Base-by-base conservation (phyloP, 2,888 invertebrate genomes). In the Drosophila bunnanda region DNA sequence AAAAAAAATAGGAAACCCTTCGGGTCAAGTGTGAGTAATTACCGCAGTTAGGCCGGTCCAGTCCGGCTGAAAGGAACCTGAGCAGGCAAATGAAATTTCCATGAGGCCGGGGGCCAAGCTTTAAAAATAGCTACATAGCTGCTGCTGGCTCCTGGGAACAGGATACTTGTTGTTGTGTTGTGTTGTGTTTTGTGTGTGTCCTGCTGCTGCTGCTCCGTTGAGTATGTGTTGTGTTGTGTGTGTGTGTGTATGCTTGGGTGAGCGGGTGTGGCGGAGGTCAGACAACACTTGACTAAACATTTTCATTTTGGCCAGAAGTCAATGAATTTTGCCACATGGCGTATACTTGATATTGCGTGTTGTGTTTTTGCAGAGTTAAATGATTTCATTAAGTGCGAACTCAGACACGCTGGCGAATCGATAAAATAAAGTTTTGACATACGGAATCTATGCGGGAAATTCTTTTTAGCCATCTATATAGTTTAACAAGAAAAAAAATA, bases 211-310 rank as follows among this genome's bases (percentile, higher is more conserved):
- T 56, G 68, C 44, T 67, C 28, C 22, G 53, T 38, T 46, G 46
- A 46, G 55, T 32, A 54, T 56, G 54, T 55, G 58, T 44, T 56
- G 54, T 55, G 58, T 44, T 55, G 44, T 34, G 58, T 48, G 10
- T 44, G 17, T n/a, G 43, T 36, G 32, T 43, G 20, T 28, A 12
- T 36, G 30, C 9, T 13, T 15, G 44, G 25, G 38, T 46, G 50
- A 54, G 55, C 20, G 46, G 52, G 36, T n/a, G 56, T 48, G 41
- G 32, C 44, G 30, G 86, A 76, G 88, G 86, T 88, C 82, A 82
- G 79, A 75, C 80, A 79, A 83, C 83, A 84, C 87, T 86, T 84
- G 89, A 84, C 89, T 84, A 83, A 88, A 83, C 83, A 84, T 84
- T 84, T 88, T 88, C 83, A 88, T 83, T 86, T 83, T 58, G 73